Conservation (phyloP, 1,140 invertebrate species). For the Lepidurus packardi region DNA sequence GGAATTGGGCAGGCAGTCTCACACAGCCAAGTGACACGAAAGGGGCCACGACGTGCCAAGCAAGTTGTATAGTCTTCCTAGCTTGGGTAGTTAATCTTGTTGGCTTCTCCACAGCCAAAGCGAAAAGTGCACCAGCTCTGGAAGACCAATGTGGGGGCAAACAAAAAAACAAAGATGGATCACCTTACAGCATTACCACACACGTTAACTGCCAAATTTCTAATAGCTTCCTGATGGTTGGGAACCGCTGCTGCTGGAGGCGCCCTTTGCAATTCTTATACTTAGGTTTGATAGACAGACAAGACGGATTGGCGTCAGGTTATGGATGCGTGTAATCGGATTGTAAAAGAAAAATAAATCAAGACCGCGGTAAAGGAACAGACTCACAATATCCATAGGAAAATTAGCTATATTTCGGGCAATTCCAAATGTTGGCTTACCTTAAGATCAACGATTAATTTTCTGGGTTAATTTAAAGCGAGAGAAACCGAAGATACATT, state of each 20-base stretch:
- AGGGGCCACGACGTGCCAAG: background rate
- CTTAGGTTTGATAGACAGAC: no score
- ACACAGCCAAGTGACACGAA: constrained; percentile 4
- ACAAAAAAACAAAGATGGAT: background rate
- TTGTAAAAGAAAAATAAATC: background rate
- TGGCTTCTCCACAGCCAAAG: background rate
- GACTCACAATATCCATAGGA: no score
- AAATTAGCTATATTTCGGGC: no score
- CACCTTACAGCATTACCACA: background rate
- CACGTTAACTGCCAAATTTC: background rate
- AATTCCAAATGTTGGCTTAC: no score
- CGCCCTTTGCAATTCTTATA: background rate
- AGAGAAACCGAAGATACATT: no score
- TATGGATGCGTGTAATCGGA: background rate
- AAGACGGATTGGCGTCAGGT: background rate
- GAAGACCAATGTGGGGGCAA: background rate
- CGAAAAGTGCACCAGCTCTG: constrained; percentile 1
- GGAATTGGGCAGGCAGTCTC: background rate
- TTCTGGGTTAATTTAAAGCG: no score
- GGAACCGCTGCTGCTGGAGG: background rate
- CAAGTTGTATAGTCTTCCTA: background rate
- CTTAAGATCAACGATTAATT: no score
- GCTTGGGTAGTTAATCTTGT: background rate
- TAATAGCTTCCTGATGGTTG: background rate
- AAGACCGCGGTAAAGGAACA: background rate